These are phyloP conservation scores for Gandaritis pyraliata DNA, from an alignment of 2,888 invertebrate species.

Conservation along the genomic window DNA sequence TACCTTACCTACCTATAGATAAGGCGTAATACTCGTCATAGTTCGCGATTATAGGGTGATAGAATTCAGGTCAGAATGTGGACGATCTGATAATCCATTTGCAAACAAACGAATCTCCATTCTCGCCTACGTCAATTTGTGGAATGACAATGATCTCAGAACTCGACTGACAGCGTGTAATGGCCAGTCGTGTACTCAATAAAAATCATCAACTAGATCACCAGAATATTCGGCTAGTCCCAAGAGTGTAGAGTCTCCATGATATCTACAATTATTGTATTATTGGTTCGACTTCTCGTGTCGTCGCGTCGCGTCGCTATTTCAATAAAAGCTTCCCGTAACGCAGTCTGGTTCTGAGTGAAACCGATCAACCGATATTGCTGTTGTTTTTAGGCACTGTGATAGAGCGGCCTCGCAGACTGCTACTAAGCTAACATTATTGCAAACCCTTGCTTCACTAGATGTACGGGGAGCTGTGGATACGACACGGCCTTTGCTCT, in stretches of 20 bases:
- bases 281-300: constrained; percentile 11
- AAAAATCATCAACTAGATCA: constrained; percentile 5
- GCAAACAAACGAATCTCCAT: constrained; percentile 11
- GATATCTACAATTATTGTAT: neutral
- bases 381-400: too few relatives aligned
- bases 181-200: constrained; percentile 15
- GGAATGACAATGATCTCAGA: constrained; percentile 23
- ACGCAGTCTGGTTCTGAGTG: constrained; percentile 10
- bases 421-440: neutral
- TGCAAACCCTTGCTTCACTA: neutral
- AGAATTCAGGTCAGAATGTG: constrained; percentile 16
- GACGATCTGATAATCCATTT: constrained; percentile 9
- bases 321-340: constrained; percentile 18
- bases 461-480: neutral
- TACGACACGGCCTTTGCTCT: neutral
- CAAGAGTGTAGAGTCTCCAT: neutral
- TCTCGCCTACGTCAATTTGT: constrained; percentile 22
- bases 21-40: constrained; percentile 3
- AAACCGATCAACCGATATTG: neutral
- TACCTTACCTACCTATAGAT: too few relatives aligned
- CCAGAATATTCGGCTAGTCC: neutral
- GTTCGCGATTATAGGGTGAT: constrained; percentile 2
- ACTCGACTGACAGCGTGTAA: constrained; percentile 16
- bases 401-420: too few relatives aligned
- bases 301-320: neutral